Evolutionary conservation across 2,797 vertebrate species (phyloP).

Genomic region (Sphenopsis melanotis): DNA sequence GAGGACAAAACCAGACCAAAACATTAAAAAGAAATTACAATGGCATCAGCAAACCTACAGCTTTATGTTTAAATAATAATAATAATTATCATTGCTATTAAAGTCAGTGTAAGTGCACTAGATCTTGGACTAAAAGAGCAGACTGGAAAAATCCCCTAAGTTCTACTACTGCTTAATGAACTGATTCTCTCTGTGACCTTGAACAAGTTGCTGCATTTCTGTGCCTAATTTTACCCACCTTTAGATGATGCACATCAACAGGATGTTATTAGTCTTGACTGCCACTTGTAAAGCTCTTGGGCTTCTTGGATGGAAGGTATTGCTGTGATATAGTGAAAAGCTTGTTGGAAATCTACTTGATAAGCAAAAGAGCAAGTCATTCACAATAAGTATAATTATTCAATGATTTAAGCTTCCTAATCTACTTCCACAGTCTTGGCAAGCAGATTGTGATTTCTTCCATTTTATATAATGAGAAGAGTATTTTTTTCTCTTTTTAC

Average conservation of each 20-base stretch:
- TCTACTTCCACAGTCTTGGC: slow-evolving; percentile 53
- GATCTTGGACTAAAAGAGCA: background rate
- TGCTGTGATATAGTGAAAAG: background rate
- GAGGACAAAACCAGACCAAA: background rate
- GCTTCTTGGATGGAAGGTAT: slow-evolving; percentile 37
- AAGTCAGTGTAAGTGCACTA: background rate
- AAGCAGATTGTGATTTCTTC: slow-evolving; percentile 59
- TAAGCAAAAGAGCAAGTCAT: slow-evolving; percentile 52
- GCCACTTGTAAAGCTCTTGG: slow-evolving; percentile 31
- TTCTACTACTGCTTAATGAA: background rate
- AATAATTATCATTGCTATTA: background rate
- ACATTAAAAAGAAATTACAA: background rate
- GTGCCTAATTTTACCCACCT: slow-evolving; percentile 29
- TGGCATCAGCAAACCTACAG: background rate
- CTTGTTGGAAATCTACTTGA: slow-evolving; percentile 49
- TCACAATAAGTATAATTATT: slow-evolving; percentile 67
- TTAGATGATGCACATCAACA: slow-evolving; percentile 13
- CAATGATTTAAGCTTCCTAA: slow-evolving; percentile 62
- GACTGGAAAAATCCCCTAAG: background rate
- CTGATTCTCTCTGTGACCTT: background rate
- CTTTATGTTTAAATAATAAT: background rate
- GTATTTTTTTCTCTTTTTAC: slow-evolving; percentile 35
- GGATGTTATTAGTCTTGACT: slow-evolving; percentile 37
- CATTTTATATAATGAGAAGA: slow-evolving; percentile 55
- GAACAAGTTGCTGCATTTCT: background rate